Percentiles rank a stretch among this genome's conserved stretches.
These are phyloP conservation scores for Diaperis boleti DNA, from an alignment of 2,888 invertebrate species.

Conservation along the genomic window DNA sequence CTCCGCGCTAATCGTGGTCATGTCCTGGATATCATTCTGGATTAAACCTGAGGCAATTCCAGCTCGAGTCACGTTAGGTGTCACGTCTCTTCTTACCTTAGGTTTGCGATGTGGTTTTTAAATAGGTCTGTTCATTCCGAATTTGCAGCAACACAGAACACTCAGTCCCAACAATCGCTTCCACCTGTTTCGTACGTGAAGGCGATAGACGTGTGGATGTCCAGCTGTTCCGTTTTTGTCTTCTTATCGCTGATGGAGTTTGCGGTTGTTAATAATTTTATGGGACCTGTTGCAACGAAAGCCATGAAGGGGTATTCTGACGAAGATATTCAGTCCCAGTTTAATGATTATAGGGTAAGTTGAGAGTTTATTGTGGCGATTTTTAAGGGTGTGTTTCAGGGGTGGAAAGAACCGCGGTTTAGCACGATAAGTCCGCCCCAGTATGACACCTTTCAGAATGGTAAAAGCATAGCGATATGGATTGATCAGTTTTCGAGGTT, in stretches of 20 bases:
- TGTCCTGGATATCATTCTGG: conserved; percentile 98
- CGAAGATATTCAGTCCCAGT: conserved; percentile 79
- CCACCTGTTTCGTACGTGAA: conserved; percentile 94
- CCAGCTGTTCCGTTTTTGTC: conserved; percentile 92
- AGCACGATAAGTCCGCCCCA: conserved; percentile 74
- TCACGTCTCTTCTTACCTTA: conserved; percentile 86
- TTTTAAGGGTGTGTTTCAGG: conserved; percentile 58
- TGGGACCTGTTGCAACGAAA: conserved; percentile 87
- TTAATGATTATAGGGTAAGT: conserved; percentile 81
- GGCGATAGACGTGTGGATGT: conserved; percentile 95
- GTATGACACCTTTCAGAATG: conserved; percentile 88
- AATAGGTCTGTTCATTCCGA: too few species aligned
- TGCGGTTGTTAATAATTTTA: conserved; percentile 89
- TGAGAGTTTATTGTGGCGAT: neutral
- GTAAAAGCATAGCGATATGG: conserved; percentile 81
- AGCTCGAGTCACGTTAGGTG: conserved; percentile 88
- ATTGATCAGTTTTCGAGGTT: conserved; percentile 90
- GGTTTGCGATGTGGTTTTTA: conserved; percentile 66
- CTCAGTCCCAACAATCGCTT: conserved; percentile 89
- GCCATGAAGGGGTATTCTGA: conserved; percentile 92
- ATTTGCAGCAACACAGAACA: conserved; percentile 89
- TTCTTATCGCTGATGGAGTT: conserved; percentile 91
- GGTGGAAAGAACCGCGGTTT: conserved; percentile 73
- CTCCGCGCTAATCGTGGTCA: conserved; percentile 90
- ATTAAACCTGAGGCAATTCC: conserved; percentile 94